Evolutionary conservation across 2,797 vertebrate genomes (phyloP).

Genomic region (Vultur gryphus): DNA sequence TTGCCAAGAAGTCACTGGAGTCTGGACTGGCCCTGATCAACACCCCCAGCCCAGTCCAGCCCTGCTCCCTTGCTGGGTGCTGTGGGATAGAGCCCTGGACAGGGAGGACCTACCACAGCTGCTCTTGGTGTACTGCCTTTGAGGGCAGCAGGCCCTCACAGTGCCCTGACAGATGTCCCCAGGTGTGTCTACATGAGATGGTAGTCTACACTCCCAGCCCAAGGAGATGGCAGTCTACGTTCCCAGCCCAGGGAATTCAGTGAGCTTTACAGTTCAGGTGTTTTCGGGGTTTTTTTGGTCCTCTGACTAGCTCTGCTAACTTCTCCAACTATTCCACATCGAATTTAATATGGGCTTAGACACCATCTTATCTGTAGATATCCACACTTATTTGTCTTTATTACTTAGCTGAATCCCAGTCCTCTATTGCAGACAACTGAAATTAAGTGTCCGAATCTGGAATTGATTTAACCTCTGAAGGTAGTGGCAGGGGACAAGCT

Average conservation of each 20-base stretch:
- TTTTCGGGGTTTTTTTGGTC: accelerated
- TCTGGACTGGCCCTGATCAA: neutral
- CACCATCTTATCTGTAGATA: neutral
- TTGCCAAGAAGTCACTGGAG: neutral
- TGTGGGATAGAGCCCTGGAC: neutral
- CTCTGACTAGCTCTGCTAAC: neutral
- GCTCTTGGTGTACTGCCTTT: neutral
- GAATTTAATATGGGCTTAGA: neutral
- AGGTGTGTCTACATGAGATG: neutral
- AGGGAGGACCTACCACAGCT: neutral
- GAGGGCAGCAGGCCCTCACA: neutral
- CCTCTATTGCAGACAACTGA: neutral
- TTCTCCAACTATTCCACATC: neutral
- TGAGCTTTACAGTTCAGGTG: neutral
- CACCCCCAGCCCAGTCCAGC: accelerated
- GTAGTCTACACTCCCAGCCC: neutral
- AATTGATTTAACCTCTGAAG: neutral
- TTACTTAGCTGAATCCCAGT: neutral
- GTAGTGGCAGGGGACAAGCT: neutral
- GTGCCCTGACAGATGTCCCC: neutral
- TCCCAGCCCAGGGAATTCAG: neutral
- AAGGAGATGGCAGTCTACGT: neutral
- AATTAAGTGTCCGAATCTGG: neutral
- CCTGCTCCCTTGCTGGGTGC: neutral
- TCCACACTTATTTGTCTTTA: accelerated